These are phyloP conservation scores for Nipponacmea schrenckii DNA, from an alignment of 2,888 invertebrate species.

Conservation along the genomic window DNA sequence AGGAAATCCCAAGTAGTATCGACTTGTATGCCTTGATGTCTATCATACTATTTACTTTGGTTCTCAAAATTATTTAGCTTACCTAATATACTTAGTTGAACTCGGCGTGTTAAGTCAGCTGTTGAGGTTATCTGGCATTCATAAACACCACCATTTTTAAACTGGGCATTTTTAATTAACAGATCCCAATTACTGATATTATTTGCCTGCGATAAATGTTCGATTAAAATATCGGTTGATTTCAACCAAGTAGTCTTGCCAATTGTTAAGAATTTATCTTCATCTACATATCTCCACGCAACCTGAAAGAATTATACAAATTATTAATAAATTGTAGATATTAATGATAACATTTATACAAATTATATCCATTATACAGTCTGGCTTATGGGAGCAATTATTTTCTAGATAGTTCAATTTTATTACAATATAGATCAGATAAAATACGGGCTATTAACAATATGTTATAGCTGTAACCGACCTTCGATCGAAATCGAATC, in stretches of 20 bases:
- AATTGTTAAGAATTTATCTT: constrained; percentile 1
- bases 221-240: background rate
- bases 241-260: background rate
- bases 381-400: no score
- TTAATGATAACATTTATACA: no score
- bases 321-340: background rate
- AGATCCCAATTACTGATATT: constrained; percentile 6
- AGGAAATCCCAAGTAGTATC: no score
- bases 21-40: no score
- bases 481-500: no score
- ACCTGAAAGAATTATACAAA: background rate
- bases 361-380: no score
- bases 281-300: background rate
- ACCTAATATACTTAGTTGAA: constrained; percentile 4
- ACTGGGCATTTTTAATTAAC: background rate
- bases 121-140: constrained; percentile 5
- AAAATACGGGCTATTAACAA: no score
- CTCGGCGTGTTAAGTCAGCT: background rate
- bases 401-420: no score
- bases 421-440: no score
- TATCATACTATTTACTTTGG: no score
- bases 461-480: no score
- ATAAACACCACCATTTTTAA: background rate
- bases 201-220: background rate
- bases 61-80: background rate